Evolutionary conservation across 2,797 vertebrate genomes (phyloP).

Genomic region (Leptodactylus fallax): DNA sequence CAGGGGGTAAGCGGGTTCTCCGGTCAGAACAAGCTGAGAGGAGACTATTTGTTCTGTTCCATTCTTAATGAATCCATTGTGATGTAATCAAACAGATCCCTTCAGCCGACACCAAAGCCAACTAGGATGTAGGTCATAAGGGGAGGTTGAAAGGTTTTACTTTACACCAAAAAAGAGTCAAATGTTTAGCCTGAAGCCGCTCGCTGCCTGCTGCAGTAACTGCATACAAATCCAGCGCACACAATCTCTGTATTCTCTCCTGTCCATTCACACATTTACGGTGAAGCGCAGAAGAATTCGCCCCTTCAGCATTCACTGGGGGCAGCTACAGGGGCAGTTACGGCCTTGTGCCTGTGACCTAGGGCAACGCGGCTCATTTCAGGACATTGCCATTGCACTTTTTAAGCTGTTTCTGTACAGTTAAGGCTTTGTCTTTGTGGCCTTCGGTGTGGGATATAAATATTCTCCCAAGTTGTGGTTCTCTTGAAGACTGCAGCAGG

Average conservation of each 20-base stretch:
- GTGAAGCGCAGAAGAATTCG: too few species aligned
- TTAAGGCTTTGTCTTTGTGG: neutral
- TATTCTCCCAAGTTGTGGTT: neutral
- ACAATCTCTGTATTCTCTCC: too few species aligned
- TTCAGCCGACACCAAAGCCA: neutral
- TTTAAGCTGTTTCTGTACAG: neutral
- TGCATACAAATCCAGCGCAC: neutral
- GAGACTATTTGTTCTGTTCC: neutral
- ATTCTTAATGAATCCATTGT: constrained; percentile 16
- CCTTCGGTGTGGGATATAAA: neutral
- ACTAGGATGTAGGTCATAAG: neutral
- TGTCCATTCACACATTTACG: too few species aligned
- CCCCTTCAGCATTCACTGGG: too few species aligned
- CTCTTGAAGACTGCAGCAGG: neutral
- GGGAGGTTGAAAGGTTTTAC: neutral
- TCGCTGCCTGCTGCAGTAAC: neutral
- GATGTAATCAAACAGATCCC: constrained; percentile 20
- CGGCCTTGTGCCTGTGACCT: too few species aligned
- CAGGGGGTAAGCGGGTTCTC: neutral
- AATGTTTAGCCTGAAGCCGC: neutral
- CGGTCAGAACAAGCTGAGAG: neutral
- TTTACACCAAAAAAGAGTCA: neutral
- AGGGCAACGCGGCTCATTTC: too few species aligned
- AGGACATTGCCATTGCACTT: too few species aligned
- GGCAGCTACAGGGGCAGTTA: too few species aligned